A percentile compares a stretch with the other conserved stretches of the same genome.
Conservation (phyloP, 1,140 invertebrate species). For the Zaprionus vittiger region DNA sequence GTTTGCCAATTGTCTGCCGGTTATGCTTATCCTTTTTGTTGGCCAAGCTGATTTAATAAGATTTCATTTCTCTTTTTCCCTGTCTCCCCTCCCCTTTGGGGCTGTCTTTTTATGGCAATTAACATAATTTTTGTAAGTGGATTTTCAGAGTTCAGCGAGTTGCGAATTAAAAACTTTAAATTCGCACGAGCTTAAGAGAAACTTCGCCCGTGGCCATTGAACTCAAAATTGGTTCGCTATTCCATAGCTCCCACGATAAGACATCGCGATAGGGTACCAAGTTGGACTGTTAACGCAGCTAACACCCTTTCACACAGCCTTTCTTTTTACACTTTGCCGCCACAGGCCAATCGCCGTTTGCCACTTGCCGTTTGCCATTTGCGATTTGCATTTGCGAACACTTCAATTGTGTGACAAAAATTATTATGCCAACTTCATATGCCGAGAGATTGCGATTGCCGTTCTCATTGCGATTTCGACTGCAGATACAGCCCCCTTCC, state of each 20-base stretch:
- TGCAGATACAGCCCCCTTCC: conserved; percentile 46
- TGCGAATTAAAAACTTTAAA: conserved; percentile 62
- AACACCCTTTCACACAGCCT: conserved; percentile 60
- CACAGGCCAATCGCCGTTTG: background rate
- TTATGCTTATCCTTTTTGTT: conserved; percentile 57
- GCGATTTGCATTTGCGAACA: conserved; percentile 61
- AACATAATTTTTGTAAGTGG: conserved; percentile 73
- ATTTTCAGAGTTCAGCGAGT: conserved; percentile 66
- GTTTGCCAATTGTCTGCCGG: conserved; percentile 78
- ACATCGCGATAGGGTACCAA: conserved; percentile 14
- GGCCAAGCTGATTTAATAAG: conserved; percentile 64
- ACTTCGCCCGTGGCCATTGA: conserved; percentile 67
- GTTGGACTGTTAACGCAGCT: conserved; percentile 50
- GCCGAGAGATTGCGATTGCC: conserved; percentile 43
- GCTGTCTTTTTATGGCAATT: conserved; percentile 54
- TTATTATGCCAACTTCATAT: conserved; percentile 61
- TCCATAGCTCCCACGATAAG: conserved; percentile 28
- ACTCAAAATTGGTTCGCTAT: conserved; percentile 52
- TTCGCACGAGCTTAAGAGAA: conserved; percentile 48
- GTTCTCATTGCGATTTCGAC: conserved; percentile 50
- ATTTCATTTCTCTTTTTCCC: conserved; percentile 54
- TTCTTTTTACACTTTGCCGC: conserved; percentile 58
- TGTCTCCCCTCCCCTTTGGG: background rate
- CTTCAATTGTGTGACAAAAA: conserved; percentile 56
- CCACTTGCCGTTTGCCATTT: background rate